Evolutionary conservation across 2,113 vertebrate genomes (phyloP), one percentile per base, ranked within the genome.

Genomic region (Lamprologus tigripictilis): DNA sequence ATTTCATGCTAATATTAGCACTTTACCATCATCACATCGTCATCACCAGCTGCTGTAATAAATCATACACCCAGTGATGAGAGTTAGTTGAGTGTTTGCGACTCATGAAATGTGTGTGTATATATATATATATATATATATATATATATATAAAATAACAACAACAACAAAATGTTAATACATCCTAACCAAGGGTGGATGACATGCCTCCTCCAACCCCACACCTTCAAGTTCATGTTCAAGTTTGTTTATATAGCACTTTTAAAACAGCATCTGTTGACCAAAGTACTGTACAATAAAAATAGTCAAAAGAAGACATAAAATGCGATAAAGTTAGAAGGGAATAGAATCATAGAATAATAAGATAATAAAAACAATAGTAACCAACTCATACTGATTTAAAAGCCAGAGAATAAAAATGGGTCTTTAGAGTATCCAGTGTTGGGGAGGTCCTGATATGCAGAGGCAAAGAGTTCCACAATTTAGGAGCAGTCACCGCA

Each of bases 61-160:
- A 45, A 45, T 73, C 68, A 73, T 26, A 26, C 40, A 73, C 37
- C 37, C 37, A 71, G 37, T 26, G 37, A 26, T 42, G 37, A 23
- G 66, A 42, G n/a, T 68, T 21, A 68, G 35, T 23, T 71, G 35
- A 71, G n/a, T 71, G 7, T 42, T 71, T 2, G 33, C 7, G 5
- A 3, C 37, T 42, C 12, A 42, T 42, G n/a, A 42, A 42, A 6
- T 42, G n/a, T 37, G 4, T 55, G 2, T 0, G 0, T 7, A 28
- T 40, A 1, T 14, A 14, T 14, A 6, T 13, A 42, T 12, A 3
- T 17, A 8, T 8, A 49, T 17, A 49, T 8, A 23, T 23, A 23
- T 23, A 23, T 23, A 23, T 23, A 23, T 26, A 26, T 26, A 26
- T 7, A 28, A 26, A 26, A 26, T 4, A 26, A 26, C 23, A 26